Conservation (phyloP, 2,797 vertebrate genomes). For the Thunnus albacares region DNA sequence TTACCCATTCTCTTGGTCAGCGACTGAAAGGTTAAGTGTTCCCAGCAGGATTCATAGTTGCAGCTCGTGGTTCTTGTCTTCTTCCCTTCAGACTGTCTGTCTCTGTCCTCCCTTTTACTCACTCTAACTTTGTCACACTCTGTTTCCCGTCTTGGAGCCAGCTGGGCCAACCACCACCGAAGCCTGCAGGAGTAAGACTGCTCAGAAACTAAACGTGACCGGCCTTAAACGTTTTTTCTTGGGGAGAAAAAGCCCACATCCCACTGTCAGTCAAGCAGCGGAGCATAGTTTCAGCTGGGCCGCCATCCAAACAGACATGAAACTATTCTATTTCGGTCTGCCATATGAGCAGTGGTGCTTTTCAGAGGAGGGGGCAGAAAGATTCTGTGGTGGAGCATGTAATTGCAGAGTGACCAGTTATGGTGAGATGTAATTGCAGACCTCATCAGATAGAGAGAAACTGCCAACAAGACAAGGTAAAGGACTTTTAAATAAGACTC, state of each 20-base stretch:
- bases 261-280: slow-evolving; percentile 88
- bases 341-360: slow-evolving; percentile 82
- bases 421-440: slow-evolving; percentile 86
- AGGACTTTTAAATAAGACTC: slow-evolving; percentile 75
- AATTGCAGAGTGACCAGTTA: slow-evolving; percentile 86
- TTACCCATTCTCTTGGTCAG: slow-evolving; percentile 71
- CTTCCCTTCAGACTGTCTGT: slow-evolving; percentile 31
- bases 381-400: slow-evolving; percentile 81
- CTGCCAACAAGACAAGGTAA: slow-evolving; percentile 84
- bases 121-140: slow-evolving; percentile 35
- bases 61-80: slow-evolving; percentile 35
- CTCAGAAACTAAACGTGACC: slow-evolving; percentile 76
- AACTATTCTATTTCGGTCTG: slow-evolving; percentile 93
- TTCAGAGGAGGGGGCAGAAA: slow-evolving; percentile 39
- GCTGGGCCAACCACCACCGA: slow-evolving; percentile 63
- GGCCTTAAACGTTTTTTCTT: slow-evolving; percentile 81
- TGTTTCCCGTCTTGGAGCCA: slow-evolving; percentile 45
- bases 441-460: slow-evolving; percentile 81
- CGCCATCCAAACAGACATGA: slow-evolving; percentile 90
- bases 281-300: slow-evolving; percentile 91
- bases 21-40: slow-evolving; percentile 64
- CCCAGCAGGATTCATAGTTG: slow-evolving; percentile 69
- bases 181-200: slow-evolving; percentile 77
- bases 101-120: slow-evolving; percentile 44
- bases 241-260: slow-evolving; percentile 86